phyloP scores from a whole-genome alignment of 2,797 vertebrate genomes.

The Typhlichthys subterraneus region DNA sequence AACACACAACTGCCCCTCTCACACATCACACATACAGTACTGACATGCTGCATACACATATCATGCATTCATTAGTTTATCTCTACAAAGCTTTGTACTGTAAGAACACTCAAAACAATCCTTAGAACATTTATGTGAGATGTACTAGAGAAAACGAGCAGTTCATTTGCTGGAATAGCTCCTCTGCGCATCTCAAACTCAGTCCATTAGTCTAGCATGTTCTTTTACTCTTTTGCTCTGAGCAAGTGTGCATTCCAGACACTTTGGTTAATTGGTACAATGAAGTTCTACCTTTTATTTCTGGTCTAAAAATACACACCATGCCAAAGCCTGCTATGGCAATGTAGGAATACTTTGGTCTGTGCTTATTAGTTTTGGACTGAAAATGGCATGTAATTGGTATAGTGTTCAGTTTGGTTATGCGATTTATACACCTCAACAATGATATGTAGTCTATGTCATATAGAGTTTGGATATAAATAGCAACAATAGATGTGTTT shows the following conservation, averaged over 20 bases:
- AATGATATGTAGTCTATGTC: slow-evolving; percentile 25
- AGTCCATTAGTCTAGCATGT: slow-evolving; percentile 34
- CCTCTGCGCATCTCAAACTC: slow-evolving; percentile 58
- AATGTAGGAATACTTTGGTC: slow-evolving; percentile 82
- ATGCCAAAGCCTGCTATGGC: slow-evolving; percentile 65
- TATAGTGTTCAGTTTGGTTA: slow-evolving; percentile 52
- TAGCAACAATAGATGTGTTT: slow-evolving; percentile 33
- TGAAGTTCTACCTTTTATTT: slow-evolving; percentile 55
- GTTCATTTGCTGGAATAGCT: slow-evolving; percentile 68
- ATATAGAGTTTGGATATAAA: slow-evolving; percentile 4
- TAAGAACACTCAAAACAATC: slow-evolving; percentile 56
- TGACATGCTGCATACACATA: slow-evolving; percentile 14
- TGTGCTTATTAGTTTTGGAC: slow-evolving; percentile 80
- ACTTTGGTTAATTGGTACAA: slow-evolving; percentile 79
- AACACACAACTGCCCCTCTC: slow-evolving; percentile 38
- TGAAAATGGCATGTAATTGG: slow-evolving; percentile 65
- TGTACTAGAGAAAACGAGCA: slow-evolving; percentile 65
- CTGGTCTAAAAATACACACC: slow-evolving; percentile 57
- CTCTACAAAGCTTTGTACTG: slow-evolving; percentile 70
- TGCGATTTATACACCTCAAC: slow-evolving; percentile 17
- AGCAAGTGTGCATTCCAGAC: slow-evolving; percentile 65
- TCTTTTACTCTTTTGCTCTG: slow-evolving; percentile 57
- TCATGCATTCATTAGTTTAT: slow-evolving; percentile 51
- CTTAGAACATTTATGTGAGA: slow-evolving; percentile 45
- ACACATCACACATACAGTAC: slow-evolving; percentile 14